These are phyloP conservation scores for Periplaneta americana DNA, from an alignment of 1,140 invertebrate genomes.

Conservation along the genomic window DNA sequence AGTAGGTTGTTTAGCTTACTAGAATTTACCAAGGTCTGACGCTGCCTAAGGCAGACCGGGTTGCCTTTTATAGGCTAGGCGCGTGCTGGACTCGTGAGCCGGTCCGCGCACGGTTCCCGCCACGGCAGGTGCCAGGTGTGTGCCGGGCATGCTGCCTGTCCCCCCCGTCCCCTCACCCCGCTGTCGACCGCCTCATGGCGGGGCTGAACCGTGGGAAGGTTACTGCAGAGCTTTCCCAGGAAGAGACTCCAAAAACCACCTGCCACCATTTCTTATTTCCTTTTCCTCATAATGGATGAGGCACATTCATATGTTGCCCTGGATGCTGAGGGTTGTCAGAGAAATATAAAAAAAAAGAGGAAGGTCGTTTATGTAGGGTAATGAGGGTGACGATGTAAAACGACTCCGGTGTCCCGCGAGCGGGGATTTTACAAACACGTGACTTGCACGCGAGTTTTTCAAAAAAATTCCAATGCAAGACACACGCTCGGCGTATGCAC, in stretches of 20 bases:
- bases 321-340: not conserved
- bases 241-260: slow-evolving; percentile 2
- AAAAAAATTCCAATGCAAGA: not conserved
- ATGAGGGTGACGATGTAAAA: not conserved
- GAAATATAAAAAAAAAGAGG: not conserved
- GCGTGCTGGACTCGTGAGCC: slow-evolving; percentile 1
- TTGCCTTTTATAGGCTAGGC: slow-evolving; percentile 10
- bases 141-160: not conserved
- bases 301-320: not conserved
- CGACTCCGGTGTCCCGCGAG: not conserved
- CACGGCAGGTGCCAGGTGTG: slow-evolving; percentile 7
- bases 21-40: slow-evolving; percentile 4
- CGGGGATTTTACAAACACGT: not conserved
- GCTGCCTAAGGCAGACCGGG: slow-evolving; percentile 2
- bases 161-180: not conserved
- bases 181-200: not conserved
- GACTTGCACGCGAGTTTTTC: not conserved
- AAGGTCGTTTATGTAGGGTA: not conserved
- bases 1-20: not conserved
- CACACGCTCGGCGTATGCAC: not conserved
- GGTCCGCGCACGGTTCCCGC: not conserved
- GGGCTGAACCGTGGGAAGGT: slow-evolving; percentile 20
- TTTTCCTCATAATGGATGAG: not conserved
- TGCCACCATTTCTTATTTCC: slow-evolving; percentile 13
- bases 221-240: slow-evolving; percentile 3